These are phyloP conservation scores for Spea bombifrons DNA, from an alignment of 2,113 vertebrate genomes.

Conservation along the genomic window DNA sequence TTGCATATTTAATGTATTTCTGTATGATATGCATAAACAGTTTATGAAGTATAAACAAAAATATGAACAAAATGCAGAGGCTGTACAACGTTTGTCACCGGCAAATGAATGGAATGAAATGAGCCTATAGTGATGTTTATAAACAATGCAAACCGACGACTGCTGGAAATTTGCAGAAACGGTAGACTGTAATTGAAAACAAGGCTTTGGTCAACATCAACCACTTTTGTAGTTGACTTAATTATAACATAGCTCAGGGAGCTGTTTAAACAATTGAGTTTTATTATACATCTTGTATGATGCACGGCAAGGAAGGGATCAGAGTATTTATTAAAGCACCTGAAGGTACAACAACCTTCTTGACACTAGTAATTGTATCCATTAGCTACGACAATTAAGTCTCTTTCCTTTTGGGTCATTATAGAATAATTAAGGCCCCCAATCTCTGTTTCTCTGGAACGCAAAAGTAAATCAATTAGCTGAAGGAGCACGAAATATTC, in stretches of 20 bases:
- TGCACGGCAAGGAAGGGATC: neutral
- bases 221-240: neutral
- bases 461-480: slow-evolving; percentile 53
- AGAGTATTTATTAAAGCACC: neutral
- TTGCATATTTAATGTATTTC: too few species aligned
- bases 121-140: neutral
- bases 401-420: slow-evolving; percentile 51
- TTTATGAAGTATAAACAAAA: too few species aligned
- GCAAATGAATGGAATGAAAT: neutral
- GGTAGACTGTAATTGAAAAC: neutral
- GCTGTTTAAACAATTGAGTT: neutral
- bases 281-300: neutral
- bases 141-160: neutral
- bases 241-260: slow-evolving; percentile 3
- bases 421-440: slow-evolving; percentile 50
- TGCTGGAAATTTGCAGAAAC: neutral
- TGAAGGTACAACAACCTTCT: slow-evolving; percentile 5
- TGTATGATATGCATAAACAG: too few species aligned
- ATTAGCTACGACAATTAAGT: slow-evolving; percentile 45
- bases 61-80: too few species aligned
- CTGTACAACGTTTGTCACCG: neutral
- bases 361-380: slow-evolving; percentile 49
- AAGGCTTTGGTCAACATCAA: neutral
- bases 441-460: slow-evolving; percentile 45
- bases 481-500: slow-evolving; percentile 50